A percentile compares a stretch with the other conserved stretches of the same genome.
phyloP scores from a whole-genome alignment of 2,113 vertebrate genomes.

The Galemys pyrenaicus region DNA sequence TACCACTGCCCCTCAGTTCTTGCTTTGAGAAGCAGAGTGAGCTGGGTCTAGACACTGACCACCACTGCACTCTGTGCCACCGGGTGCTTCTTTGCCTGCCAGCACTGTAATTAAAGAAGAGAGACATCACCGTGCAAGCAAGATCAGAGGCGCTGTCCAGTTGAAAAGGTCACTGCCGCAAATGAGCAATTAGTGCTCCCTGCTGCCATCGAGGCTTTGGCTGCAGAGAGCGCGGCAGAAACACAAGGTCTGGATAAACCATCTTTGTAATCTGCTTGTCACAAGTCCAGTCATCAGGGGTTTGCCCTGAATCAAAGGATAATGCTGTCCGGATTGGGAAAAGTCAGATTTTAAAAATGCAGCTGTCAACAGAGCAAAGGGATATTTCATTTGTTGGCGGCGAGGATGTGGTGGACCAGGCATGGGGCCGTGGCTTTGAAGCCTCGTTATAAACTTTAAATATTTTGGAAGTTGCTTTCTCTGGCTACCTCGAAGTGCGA shows the following conservation, averaged over 20 bases:
- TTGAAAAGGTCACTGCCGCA: conserved; percentile 83
- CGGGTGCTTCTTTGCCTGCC: not conserved
- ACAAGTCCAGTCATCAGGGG: conserved; percentile 48
- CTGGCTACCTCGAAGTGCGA: not conserved
- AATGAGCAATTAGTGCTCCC: conserved; percentile 84
- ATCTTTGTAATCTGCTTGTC: conserved; percentile 79
- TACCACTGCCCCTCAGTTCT: not conserved
- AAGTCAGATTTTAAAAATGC: not conserved
- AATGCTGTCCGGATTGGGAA: not conserved
- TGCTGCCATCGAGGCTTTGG: conserved; percentile 65
- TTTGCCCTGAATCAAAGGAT: conserved; percentile 42
- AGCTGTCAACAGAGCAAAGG: not conserved
- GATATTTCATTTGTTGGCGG: not conserved
- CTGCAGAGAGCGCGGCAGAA: conserved; percentile 67
- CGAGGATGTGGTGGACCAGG: not conserved
- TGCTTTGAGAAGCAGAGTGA: conserved; percentile 50
- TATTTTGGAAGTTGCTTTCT: conserved; percentile 6
- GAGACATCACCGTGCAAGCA: conserved; percentile 69
- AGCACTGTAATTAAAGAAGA: conserved; percentile 75
- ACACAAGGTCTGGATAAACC: conserved; percentile 75
- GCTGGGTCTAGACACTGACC: not conserved
- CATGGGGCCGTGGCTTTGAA: not conserved
- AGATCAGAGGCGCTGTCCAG: conserved; percentile 74
- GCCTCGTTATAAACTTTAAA: conserved; percentile 16
- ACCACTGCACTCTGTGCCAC: not conserved